Evolutionary conservation across 1,140 invertebrate species (phyloP).

Genomic region (Subanguina moxae): DNA sequence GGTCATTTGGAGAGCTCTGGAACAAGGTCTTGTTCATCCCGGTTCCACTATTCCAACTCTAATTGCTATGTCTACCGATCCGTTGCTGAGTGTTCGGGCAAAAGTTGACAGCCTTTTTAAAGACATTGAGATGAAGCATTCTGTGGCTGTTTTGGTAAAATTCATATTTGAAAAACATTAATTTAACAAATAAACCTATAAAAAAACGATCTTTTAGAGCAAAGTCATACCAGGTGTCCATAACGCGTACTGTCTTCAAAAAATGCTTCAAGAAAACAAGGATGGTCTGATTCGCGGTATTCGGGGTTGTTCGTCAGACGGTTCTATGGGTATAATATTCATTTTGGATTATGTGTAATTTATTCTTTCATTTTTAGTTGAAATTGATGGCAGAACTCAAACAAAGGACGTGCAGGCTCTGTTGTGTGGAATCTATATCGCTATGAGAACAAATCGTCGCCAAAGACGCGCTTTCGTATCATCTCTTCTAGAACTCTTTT

Average conservation of each 20-base stretch:
- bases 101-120: conserved; percentile 90
- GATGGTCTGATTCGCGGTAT: conserved; percentile 46
- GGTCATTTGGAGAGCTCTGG: conserved; percentile 70
- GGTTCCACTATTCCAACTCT: conserved; percentile 93
- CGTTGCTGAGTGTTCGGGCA: conserved; percentile 76
- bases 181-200: too few species aligned
- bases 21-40: conserved; percentile 93
- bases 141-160: conserved; percentile 78
- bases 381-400: too few species aligned
- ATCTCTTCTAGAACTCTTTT: conserved; percentile 89
- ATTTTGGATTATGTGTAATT: conserved; percentile 60
- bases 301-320: conserved; percentile 62
- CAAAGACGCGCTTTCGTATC: conserved; percentile 85
- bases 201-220: conserved; percentile 50
- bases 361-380: too few species aligned
- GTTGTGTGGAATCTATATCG: conserved; percentile 88
- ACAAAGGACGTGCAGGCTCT: conserved; percentile 74
- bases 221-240: conserved; percentile 63
- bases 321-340: conserved; percentile 5
- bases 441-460: conserved; percentile 82
- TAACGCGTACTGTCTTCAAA: conserved; percentile 60
- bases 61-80: conserved; percentile 93
- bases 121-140: conserved; percentile 98
- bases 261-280: conserved; percentile 4
- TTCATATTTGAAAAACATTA: not conserved